These are phyloP conservation scores for Oceanites oceanicus DNA, from an alignment of 2,113 vertebrate genomes.

Conservation along the genomic window DNA sequence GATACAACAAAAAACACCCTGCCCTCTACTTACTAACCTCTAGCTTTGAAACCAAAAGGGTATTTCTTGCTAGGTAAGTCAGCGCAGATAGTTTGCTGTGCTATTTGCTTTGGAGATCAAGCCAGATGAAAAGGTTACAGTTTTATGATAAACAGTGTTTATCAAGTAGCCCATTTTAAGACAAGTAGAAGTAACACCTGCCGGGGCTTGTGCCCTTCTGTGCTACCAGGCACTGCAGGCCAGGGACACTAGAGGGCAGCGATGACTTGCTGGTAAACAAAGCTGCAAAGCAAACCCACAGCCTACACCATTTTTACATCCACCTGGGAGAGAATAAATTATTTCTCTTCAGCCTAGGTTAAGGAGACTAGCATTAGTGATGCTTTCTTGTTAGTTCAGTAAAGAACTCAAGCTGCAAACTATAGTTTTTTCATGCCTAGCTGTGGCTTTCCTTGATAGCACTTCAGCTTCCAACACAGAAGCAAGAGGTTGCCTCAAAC, in stretches of 20 bases:
- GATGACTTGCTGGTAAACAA: not conserved
- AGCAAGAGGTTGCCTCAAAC: not conserved
- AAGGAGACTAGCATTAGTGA: fast-evolving
- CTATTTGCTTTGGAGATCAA: not conserved
- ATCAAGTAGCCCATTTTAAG: too few species aligned
- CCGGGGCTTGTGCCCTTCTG: not conserved
- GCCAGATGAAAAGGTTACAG: fast-evolving
- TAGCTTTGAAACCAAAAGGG: not conserved
- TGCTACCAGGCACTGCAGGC: too few species aligned
- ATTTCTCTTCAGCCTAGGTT: not conserved
- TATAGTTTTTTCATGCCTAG: fast-evolving
- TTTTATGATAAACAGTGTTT: too few species aligned
- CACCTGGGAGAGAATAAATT: fast-evolving
- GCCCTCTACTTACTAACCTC: fast-evolving
- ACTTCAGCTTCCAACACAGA: not conserved
- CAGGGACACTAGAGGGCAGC: not conserved
- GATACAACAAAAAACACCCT: too few species aligned
- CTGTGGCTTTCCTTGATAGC: not conserved
- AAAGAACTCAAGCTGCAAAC: not conserved
- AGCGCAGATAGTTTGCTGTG: not conserved
- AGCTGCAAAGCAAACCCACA: fast-evolving
- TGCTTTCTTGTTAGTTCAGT: not conserved
- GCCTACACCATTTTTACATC: fast-evolving
- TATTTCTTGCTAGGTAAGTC: too few species aligned
- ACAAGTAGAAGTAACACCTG: not conserved